Conservation (phyloP, 2,113 vertebrate species). For the Gasterosteus aculeatus region DNA sequence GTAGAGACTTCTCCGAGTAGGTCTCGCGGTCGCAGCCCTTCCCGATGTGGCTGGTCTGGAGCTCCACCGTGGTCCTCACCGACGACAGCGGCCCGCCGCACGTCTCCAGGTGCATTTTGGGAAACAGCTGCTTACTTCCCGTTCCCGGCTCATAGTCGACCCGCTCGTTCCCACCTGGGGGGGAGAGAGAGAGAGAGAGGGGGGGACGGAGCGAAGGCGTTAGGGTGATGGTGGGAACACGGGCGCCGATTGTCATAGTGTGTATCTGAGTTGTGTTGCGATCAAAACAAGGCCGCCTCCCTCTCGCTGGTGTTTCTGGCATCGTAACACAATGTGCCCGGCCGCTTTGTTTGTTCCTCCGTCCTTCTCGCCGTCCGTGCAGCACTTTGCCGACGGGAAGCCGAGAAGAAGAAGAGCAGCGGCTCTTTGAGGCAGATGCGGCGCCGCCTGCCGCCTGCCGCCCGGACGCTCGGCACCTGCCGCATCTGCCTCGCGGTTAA, state of each 20-base stretch:
- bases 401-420: too few relatives aligned
- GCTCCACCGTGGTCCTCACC: constrained; percentile 87
- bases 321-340: too few relatives aligned
- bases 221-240: background rate
- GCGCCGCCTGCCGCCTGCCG: too few relatives aligned
- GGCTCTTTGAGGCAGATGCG: too few relatives aligned
- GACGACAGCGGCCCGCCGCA: constrained; percentile 92
- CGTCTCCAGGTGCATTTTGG: constrained; percentile 91
- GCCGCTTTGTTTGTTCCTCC: too few relatives aligned
- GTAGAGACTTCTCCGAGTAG: constrained; percentile 93
- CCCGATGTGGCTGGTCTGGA: constrained; percentile 92
- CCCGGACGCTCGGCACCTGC: too few relatives aligned
- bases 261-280: background rate
- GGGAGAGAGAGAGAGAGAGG: background rate
- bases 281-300: too few relatives aligned
- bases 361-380: too few relatives aligned
- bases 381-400: too few relatives aligned
- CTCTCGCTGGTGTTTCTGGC: too few relatives aligned
- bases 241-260: too few relatives aligned
- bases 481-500: too few relatives aligned
- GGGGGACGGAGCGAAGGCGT: background rate
- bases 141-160: constrained; percentile 93
- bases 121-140: constrained; percentile 91
- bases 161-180: constrained; percentile 90
- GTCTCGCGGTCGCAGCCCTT: constrained; percentile 95